phyloP scores from a whole-genome alignment of 2,888 invertebrate species.

The Eupithecia dodoneata region DNA sequence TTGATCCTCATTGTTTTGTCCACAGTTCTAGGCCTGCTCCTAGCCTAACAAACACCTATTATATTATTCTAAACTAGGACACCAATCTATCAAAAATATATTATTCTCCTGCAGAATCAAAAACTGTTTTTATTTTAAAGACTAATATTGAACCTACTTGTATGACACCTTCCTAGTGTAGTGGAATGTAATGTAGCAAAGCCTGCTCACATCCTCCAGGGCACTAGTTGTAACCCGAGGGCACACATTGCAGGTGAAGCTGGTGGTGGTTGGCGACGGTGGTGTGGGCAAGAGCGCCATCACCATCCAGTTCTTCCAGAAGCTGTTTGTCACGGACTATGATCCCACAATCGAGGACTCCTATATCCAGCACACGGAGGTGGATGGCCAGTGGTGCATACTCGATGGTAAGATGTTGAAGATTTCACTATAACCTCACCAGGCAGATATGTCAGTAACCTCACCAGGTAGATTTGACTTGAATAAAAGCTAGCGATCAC shows the following conservation, averaged over 20 bases:
- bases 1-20: not conserved
- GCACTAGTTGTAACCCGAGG: not conserved
- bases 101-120: not conserved
- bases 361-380: constrained; percentile 96
- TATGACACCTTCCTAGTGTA: not conserved
- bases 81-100: not conserved
- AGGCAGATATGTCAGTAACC: not conserved
- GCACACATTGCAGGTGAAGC: constrained; percentile 85
- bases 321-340: constrained; percentile 96
- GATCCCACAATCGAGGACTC: constrained; percentile 98
- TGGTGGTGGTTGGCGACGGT: constrained; percentile 97
- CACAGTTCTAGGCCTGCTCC: not conserved
- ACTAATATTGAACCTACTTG: not conserved
- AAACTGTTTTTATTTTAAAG: not conserved
- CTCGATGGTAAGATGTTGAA: constrained; percentile 89
- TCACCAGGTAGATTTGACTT: not conserved
- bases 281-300: constrained; percentile 98
- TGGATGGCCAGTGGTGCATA: constrained; percentile 96
- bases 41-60: not conserved
- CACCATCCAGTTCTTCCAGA: constrained; percentile 98
- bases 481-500: not conserved
- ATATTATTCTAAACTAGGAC: not conserved
- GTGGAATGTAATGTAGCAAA: constrained; percentile 1
- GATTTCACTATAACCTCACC: not conserved
- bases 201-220: not conserved